Evolutionary conservation across 2,797 vertebrate genomes (phyloP).

Genomic region (Anabacerthia variegaticeps): DNA sequence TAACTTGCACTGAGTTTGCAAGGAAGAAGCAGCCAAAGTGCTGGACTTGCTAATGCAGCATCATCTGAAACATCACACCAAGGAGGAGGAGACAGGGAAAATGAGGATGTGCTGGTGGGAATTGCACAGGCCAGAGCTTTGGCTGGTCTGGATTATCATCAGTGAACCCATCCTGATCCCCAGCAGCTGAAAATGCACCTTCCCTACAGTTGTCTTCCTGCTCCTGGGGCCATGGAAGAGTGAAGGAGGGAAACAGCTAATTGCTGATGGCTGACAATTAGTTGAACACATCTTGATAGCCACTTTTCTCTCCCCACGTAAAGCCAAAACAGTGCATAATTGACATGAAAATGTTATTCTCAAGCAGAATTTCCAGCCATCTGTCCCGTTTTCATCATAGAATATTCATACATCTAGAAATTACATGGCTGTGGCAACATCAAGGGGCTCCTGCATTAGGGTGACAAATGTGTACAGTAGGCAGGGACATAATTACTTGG

Average conservation of each 20-base stretch:
- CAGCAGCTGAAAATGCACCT: neutral
- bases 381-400: conserved; percentile 68
- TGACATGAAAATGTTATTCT: conserved; percentile 71
- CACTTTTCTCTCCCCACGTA: conserved; percentile 20
- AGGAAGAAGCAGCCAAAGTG: neutral
- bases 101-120: neutral
- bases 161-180: neutral
- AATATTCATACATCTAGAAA: conserved; percentile 73
- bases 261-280: conserved; percentile 64
- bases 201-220: neutral
- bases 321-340: conserved; percentile 59
- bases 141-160: neutral
- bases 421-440: conserved; percentile 60
- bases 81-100: neutral
- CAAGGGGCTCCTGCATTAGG: conserved; percentile 51
- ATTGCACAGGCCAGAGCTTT: neutral
- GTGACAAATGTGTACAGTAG: conserved; percentile 69
- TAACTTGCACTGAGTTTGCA: neutral
- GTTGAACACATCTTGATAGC: conserved; percentile 4
- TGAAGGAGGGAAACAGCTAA: conserved; percentile 6
- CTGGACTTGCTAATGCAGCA: neutral
- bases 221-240: neutral
- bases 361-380: conserved; percentile 71
- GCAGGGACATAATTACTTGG: conserved; percentile 42
- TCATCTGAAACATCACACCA: neutral